phyloP scores from a whole-genome alignment of 2,888 invertebrate species.

The Pyrrhia umbra region DNA sequence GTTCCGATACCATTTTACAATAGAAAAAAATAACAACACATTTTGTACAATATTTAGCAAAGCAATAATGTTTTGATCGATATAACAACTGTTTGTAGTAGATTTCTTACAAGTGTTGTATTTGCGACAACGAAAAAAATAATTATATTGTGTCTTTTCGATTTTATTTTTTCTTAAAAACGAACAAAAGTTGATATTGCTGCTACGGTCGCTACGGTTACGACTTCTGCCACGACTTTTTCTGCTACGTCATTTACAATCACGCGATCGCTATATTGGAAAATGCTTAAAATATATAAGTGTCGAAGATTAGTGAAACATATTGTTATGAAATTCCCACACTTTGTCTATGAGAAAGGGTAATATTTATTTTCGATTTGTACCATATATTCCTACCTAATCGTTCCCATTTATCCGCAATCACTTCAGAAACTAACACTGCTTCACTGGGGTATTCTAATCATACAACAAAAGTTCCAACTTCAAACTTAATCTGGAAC shows the following conservation, averaged over 20 bases:
- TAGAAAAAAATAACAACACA: not conserved
- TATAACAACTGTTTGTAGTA: too few relatives aligned
- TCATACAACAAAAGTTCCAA: constrained; percentile 41
- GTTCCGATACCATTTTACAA: constrained; percentile 9
- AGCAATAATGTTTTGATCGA: not conserved
- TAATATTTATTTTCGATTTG: constrained; percentile 21
- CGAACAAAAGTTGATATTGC: not conserved
- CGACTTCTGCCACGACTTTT: constrained; percentile 10
- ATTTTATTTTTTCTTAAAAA: not conserved
- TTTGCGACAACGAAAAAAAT: too few relatives aligned
- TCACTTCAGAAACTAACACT: constrained; percentile 50
- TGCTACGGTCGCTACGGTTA: constrained; percentile 10
- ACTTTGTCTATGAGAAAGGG: constrained; percentile 1
- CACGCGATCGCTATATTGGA: not conserved
- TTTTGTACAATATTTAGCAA: not conserved
- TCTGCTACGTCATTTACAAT: constrained; percentile 1
- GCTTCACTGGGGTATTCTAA: constrained; percentile 48
- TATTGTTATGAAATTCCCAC: constrained; percentile 8
- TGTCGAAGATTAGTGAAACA: not conserved
- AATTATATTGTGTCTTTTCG: not conserved
- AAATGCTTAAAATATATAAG: not conserved
- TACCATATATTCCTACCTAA: constrained; percentile 28
- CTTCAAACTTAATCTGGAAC: constrained; percentile 31
- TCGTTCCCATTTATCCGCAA: constrained; percentile 24
- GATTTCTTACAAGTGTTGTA: too few relatives aligned